Evolutionary conservation across 2,888 invertebrate species (phyloP), one percentile per base, ranked within the genome.

Genomic region (Nycteola revayana): DNA sequence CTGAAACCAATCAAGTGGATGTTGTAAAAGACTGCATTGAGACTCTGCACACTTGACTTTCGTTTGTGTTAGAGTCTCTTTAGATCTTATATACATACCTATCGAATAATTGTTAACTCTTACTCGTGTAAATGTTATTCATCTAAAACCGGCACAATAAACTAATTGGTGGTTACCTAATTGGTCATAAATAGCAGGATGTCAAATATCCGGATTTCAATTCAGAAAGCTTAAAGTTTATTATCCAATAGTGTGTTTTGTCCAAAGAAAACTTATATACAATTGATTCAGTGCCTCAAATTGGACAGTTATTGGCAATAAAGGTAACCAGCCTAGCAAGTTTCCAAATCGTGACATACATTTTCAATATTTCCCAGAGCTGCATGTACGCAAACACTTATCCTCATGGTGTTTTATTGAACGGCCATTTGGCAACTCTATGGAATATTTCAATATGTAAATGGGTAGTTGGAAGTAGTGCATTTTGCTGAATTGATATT

Each of bases 371-470:
- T 33, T 47, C 37, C 28, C n/a, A 8, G 34, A 31, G 42, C 25
- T 24, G 21, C 21, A 35, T 26, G 34, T 33, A 48, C 36, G 28
- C 33, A 34, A 37, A 43, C 9, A 25, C 18, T 3, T 24, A 28
- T 51, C 41, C 32, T 10, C 36, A 38, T 28, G 29, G 30, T 3
- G 21, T 30, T 20, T 31, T 21, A 37, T 36, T 25, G 48, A 29
- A 11, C 7, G 7, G n/a, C 31, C 6, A 38, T 35, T 24, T 45
- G 40, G 41, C 36, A 32, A 17, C 23, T 20, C 22, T 30, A 35
- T 39, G 10, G 26, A 30, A 18, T 22, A 51, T 45, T 20, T 34
- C 28, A 36, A 30, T 49, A 56, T 44, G 44, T 17, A 32, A 55
- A 45, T 42, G 9, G 29, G 20, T 49, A 39, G 39, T 39, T 40